Evolutionary conservation across 1,140 invertebrate species (phyloP), one percentile per base, ranked within the genome.

Genomic region (Battus philenor): DNA sequence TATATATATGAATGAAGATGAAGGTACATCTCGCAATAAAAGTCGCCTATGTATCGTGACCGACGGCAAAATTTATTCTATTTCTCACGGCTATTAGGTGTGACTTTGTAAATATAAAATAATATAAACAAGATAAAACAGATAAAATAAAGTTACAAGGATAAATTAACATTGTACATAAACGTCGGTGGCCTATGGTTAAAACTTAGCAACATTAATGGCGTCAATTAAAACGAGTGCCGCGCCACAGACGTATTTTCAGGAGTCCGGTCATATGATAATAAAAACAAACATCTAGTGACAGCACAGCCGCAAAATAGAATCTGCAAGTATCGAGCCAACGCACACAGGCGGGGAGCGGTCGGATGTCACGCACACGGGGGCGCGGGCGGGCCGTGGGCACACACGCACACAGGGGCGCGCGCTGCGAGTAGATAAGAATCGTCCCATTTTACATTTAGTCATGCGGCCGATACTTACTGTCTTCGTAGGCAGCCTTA

Each of bases 251-350:
- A 27, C 17, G 36, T 39, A 39, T 68, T 77, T 54, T 59, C 53
- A 77, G 52, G 62, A 74, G 70, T 56, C 61, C 68, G 67, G 76
- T 79, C 78, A 75, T 75, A 81, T 82, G 77, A 82, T 82, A 85
- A 82, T 82, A 82, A 82, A 82, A 82, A 82, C 78, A 84, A 82
- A 84, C 81, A 85, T 74, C 67, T 73, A 79, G 74, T 68, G 63
- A 70, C 72, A n/a, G n/a, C n/a, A 71, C 65, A 51, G 69, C 61
- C 71, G 68, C 69, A 79, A 80, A 84, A 82, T 79, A 82, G 76
- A 84, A 79, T 70, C 51, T 34, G 66, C 64, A 54, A 80, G 67
- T 79, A 80, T 82, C 67, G 80, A 84, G 80, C 80, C 71, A 79
- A 84, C 68, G 59, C 76, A 78, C 76, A 80, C 77, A 61, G 24